Base-by-base conservation (phyloP, 1,140 invertebrate species). In the Propsilocerus akamusi region DNA sequence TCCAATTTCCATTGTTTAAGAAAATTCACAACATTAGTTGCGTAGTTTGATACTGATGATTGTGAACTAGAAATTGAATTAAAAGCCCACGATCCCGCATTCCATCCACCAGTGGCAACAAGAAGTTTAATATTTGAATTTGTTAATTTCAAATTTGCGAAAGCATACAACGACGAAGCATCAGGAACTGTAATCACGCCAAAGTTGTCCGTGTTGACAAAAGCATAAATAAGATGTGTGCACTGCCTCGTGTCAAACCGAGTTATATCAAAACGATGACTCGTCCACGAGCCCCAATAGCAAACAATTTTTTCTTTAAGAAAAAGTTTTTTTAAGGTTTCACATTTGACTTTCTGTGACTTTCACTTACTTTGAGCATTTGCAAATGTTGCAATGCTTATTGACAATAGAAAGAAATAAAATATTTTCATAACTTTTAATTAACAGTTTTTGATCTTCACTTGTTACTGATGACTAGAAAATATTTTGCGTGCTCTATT, bases 61-160 rank as follows among this genome's bases (percentile, higher is more conserved):
- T 58, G 47, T 23, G 59, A 56, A 1, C n/a, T 41, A 0, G 57
- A 66, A 30, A 68, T 63, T 7, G 57, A 8, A 0, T 73, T 75
- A 52, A 68, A 77, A 30, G 64, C 68, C 0, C 7, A 5, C 0
- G 68, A 69, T 14, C 67, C 68, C 53, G 71, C 67, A 51, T 71
- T 75, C 74, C 74, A 78, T 1, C 78, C 77, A 20, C 78, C 78
- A 32, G 80, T 73, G 0, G 76, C 73, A 2, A 80, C 50, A 14
- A 78, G 46, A 0, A 66, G 65, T 56, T 78, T 80, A 3, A 71
- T 32, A 0, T 59, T 52, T 0, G 73, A 69, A 55, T 71, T 79
- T 6, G 52, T 52, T 11, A 67, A 26, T 47, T 71, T 74, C 17
- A 78, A 57, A 0, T 54, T 62, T 52, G 5, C 58, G 56, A 37